phyloP scores from a whole-genome alignment of 2,797 vertebrate species.

The Carapus acus region DNA sequence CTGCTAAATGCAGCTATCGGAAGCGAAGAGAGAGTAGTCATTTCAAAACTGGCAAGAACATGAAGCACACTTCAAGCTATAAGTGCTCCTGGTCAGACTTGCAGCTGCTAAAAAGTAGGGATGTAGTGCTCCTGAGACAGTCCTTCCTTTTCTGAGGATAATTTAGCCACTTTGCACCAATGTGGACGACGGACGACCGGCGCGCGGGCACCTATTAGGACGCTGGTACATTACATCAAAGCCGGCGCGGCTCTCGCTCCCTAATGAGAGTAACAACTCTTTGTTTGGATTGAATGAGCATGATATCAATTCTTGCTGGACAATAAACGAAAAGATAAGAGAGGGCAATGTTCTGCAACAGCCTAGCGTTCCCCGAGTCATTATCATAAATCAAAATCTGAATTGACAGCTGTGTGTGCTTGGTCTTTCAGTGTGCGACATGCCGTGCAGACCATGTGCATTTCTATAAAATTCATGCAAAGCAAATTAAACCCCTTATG shows the following conservation, averaged over 20 bases:
- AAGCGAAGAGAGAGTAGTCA: slow-evolving; percentile 61
- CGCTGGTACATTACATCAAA: slow-evolving; percentile 38
- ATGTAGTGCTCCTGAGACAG: slow-evolving; percentile 48
- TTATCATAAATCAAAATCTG: slow-evolving; percentile 36
- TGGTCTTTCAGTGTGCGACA: slow-evolving; percentile 37
- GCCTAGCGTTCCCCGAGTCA: slow-evolving; percentile 20
- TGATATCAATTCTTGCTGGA: slow-evolving; percentile 44
- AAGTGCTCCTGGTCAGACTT: slow-evolving; percentile 55
- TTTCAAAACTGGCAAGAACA: slow-evolving; percentile 63
- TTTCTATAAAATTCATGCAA: slow-evolving; percentile 34
- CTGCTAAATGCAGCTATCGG: slow-evolving; percentile 54
- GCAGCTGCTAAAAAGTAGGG: slow-evolving; percentile 62
- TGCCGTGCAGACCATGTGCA: slow-evolving; percentile 37
- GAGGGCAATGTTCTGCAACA: background rate
- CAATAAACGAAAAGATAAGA: slow-evolving; percentile 38
- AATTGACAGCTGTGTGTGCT: slow-evolving; percentile 36
- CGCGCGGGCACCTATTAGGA: slow-evolving; percentile 48
- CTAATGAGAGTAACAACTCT: slow-evolving; percentile 47
- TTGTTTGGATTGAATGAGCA: slow-evolving; percentile 52
- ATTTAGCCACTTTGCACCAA: slow-evolving; percentile 43
- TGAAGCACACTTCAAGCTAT: slow-evolving; percentile 57
- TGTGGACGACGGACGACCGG: slow-evolving; percentile 30
- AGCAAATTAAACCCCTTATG: too few relatives aligned
- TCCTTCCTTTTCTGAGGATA: slow-evolving; percentile 24
- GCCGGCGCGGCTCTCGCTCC: slow-evolving; percentile 42